Evolutionary conservation across 2,888 invertebrate genomes (phyloP).

Genomic region (Blomia tropicalis): DNA sequence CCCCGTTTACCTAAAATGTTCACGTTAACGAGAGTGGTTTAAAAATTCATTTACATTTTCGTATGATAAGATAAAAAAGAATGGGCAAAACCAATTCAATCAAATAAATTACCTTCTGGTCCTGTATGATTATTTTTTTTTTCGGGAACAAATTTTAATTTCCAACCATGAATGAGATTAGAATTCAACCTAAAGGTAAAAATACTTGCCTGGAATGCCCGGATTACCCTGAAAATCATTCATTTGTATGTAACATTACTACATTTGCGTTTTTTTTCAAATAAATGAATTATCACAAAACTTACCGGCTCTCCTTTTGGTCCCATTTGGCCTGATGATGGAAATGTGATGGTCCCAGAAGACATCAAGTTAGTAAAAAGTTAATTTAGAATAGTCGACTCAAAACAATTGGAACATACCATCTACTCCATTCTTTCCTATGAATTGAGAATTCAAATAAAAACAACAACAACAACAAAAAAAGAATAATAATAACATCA

Average conservation of each 20-base stretch:
- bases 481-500: not conserved
- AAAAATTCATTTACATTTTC: not conserved
- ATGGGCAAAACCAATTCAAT: constrained; percentile 4
- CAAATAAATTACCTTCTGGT: constrained; percentile 3
- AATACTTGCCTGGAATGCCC: constrained; percentile 3
- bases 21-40: not conserved
- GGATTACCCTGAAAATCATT: not conserved
- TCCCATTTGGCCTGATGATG: constrained; percentile 56
- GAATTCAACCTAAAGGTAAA: too few species aligned
- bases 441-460: not conserved
- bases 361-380: too few species aligned
- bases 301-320: constrained; percentile 50
- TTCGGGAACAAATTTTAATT: not conserved
- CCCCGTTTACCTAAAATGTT: constrained; percentile 9
- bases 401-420: constrained; percentile 39
- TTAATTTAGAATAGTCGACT: too few species aligned
- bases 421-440: constrained; percentile 49
- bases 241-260: not conserved
- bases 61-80: not conserved
- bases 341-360: constrained; percentile 44
- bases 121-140: not conserved
- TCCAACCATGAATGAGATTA: too few species aligned
- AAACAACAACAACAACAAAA: not conserved
- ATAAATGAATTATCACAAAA: constrained; percentile 32
- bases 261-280: too few species aligned